Percentiles rank a stretch among this genome's conserved stretches.
These are phyloP conservation scores for Notarius quadriscutis DNA, from an alignment of 2,113 vertebrate species.

Conservation along the genomic window DNA sequence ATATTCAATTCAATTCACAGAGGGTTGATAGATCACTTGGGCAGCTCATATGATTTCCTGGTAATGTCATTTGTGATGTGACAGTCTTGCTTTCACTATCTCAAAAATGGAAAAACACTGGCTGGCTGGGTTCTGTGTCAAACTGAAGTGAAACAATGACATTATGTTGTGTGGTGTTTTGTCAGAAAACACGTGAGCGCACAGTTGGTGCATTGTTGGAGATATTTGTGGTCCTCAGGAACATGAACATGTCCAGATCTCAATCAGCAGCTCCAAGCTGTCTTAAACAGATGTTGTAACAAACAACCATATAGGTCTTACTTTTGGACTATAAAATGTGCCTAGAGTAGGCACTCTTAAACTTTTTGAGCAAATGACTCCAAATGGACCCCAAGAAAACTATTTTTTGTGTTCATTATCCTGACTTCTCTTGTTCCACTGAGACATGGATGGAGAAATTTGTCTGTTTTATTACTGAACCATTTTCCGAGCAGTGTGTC, in stretches of 20 bases:
- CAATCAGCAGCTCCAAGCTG: neutral
- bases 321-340: neutral
- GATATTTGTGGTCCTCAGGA: neutral
- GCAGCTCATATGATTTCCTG: neutral
- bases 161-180: neutral
- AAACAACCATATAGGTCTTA: neutral
- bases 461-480: neutral
- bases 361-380: neutral
- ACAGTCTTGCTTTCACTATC: neutral
- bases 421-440: neutral
- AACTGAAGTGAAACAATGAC: neutral
- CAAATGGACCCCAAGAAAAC: neutral
- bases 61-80: too few relatives aligned
- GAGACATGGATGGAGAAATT: neutral
- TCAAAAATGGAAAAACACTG: constrained; percentile 14
- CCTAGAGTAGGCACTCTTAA: neutral
- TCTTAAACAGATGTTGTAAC: neutral
- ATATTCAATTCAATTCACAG: neutral
- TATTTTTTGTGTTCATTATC: neutral
- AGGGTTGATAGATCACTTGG: neutral
- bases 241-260: neutral
- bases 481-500: neutral
- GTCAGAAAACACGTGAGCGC: neutral
- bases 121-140: neutral
- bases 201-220: constrained; percentile 21